phyloP scores from a whole-genome alignment of 2,888 invertebrate species.

The Nasonovia ribisnigri region DNA sequence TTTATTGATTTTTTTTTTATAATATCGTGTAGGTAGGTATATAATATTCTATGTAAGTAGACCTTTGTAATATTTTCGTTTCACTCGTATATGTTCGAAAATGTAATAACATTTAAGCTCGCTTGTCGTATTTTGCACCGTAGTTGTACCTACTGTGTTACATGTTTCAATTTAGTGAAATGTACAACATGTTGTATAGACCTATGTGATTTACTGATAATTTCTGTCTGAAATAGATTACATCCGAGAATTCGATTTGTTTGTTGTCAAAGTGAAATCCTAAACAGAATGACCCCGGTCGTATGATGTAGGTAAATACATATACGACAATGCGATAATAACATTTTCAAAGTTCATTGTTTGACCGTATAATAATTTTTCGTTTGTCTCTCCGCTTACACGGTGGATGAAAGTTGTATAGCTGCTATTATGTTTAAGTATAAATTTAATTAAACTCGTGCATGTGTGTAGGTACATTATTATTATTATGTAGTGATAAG shows the following conservation, averaged over 20 bases:
- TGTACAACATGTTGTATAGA: not conserved
- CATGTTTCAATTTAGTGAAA: not conserved
- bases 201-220: not conserved
- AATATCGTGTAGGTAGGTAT: too few relatives aligned
- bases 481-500: not conserved
- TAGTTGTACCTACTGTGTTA: not conserved
- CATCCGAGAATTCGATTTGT: not conserved
- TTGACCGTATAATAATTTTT: not conserved
- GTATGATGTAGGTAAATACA: not conserved
- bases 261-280: not conserved
- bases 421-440: not conserved
- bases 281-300: not conserved
- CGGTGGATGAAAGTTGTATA: not conserved
- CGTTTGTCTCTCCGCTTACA: constrained; percentile 10
- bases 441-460: constrained; percentile 10
- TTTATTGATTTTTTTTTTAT: not conserved
- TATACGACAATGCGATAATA: not conserved
- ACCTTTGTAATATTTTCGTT: not conserved
- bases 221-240: not conserved
- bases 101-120: not conserved
- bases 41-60: not conserved
- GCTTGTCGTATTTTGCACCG: not conserved
- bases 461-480: not conserved
- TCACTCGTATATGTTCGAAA: not conserved
- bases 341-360: constrained; percentile 4